Evolutionary conservation across 2,888 invertebrate genomes (phyloP).

Genomic region (Hyalella azteca): DNA sequence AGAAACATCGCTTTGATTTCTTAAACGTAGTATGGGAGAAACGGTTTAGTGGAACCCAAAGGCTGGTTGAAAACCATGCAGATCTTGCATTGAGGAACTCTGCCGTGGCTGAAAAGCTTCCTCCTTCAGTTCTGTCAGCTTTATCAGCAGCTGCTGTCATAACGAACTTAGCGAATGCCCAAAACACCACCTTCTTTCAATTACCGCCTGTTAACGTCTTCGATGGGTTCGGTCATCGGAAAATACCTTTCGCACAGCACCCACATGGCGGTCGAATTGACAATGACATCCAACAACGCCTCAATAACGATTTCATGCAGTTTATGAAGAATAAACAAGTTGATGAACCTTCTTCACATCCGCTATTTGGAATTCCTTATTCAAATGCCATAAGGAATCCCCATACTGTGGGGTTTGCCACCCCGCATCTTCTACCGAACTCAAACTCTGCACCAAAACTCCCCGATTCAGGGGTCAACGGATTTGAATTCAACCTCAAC

Average conservation of each 20-base stretch:
- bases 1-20: neutral
- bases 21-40: neutral
- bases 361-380: neutral
- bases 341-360: neutral
- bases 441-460: neutral
- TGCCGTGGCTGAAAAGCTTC: neutral
- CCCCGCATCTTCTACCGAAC: neutral
- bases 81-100: constrained; percentile 2
- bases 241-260: neutral
- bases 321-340: constrained; percentile 6
- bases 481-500: neutral
- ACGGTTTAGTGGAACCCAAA: neutral
- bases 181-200: neutral
- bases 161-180: neutral
- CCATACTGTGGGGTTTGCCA: neutral
- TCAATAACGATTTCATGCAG: constrained; percentile 18
- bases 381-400: neutral
- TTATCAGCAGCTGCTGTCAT: constrained; percentile 25
- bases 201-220: neutral
- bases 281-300: neutral
- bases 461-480: neutral
- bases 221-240: neutral
- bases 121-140: neutral
- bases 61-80: neutral
- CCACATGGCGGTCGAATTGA: neutral